Base-by-base conservation (phyloP, 2,797 vertebrate genomes). In the Danio jaintianensis region DNA sequence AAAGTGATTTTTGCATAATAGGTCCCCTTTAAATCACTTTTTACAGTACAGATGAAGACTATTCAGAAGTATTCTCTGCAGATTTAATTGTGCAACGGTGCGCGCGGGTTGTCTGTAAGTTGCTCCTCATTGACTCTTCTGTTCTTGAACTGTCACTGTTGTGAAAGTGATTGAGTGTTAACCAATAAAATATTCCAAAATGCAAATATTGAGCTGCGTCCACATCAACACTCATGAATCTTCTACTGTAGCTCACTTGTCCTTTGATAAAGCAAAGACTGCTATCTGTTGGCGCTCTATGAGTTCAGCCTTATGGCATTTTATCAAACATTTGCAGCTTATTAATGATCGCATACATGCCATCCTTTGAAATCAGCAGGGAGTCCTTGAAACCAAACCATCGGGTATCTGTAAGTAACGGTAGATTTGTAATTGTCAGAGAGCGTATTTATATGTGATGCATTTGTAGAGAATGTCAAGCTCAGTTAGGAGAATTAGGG, bases 121-220 rank as follows among this genome's bases (percentile, higher is more conserved):
- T 70, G 55, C 59, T 62, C 81, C 70, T 80, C 66, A 76, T 63
- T 81, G 82, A 86, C 86, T 84, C 73, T 59, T 79, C 74, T 82
- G 86, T 83, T 83, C 86, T 87, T 87, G 86, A 87, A 86, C 86
- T 83, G 86, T 87, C 86, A 87, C 68, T 78, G 73, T 73, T 83
- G 72, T 83, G 83, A 83, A 84, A 50, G 83, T 87, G 86, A 87
- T 86, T 87, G 86, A 87, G 84, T 86, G 86, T 87, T 87, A 83
- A 86, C 81, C 84, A 83, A 87, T 87, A 87, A 87, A 87, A 87
- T 87, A 87, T 87, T 84, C 84, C 69, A 75, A 83, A 86, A 87
- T 87, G 86, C 84, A 87, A 87, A 87, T 86, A 85, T 82, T 68
- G 72, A 83, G 68, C 79, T 62, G 76, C 42, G 3, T 67, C 71